Evolutionary conservation across 92 coral and sea anemone species (phyloP).

Genomic region (Epizoanthus ramosus): DNA sequence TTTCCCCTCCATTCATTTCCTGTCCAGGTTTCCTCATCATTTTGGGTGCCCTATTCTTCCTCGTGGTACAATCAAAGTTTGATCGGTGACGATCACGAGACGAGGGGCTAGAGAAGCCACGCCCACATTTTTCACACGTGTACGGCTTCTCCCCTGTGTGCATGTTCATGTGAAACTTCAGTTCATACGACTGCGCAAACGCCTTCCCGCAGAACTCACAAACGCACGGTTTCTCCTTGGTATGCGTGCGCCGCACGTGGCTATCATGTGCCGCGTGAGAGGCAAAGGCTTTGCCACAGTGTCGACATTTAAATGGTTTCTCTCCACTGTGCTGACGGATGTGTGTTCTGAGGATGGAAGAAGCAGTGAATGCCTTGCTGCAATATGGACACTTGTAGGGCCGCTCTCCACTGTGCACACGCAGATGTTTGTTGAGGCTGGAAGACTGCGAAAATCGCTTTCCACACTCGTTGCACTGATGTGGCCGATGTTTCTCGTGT

Average conservation of each 20-base stretch:
- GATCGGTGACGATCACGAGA: constrained; percentile 99
- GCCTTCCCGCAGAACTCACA: constrained; percentile 99
- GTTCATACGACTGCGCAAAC: constrained; percentile 97
- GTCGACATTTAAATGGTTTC: constrained; percentile 98
- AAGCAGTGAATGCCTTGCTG: constrained; percentile 95
- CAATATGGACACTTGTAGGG: constrained; percentile 99
- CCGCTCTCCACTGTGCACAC: constrained; percentile 98
- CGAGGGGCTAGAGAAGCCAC: constrained; percentile 98
- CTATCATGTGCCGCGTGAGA: constrained; percentile 99
- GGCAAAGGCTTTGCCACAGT: constrained; percentile 97
- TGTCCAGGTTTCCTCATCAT: constrained; percentile 70
- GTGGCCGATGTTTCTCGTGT: constrained; percentile 99
- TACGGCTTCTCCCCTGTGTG: constrained; percentile 98
- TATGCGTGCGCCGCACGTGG: constrained; percentile 98
- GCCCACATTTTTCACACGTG: constrained; percentile 95
- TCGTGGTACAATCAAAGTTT: constrained; percentile 96
- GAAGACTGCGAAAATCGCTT: constrained; percentile 98
- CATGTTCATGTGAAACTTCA: constrained; percentile 98
- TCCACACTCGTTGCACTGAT: constrained; percentile 94
- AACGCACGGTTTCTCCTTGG: constrained; percentile 96
- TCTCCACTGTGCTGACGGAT: constrained; percentile 98
- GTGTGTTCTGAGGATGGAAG: constrained; percentile 95
- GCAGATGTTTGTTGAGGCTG: constrained; percentile 89
- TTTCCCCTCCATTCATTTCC: constrained; percentile 32
- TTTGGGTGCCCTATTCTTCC: constrained; percentile 91